Base-by-base conservation (phyloP, 2,888 invertebrate genomes). In the Criorhina ranunculi region DNA sequence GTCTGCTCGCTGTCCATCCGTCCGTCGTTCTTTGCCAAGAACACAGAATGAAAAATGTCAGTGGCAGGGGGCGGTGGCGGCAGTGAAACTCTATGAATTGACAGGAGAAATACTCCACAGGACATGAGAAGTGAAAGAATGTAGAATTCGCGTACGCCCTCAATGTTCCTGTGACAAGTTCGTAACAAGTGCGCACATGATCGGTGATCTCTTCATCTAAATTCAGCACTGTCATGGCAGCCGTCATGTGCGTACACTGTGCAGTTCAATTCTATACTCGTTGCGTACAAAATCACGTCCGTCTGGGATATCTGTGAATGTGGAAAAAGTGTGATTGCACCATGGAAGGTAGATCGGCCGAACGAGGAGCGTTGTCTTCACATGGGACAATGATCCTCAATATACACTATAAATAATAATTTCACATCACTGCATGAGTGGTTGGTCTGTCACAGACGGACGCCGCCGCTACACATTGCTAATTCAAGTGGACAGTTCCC, bases 201-300 rank as follows among this genome's bases (percentile, higher is more conserved):
- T 80, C 79, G 75, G 75, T 75, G 85, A 85, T 85, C 85, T 85
- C 85, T 85, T 85, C 85, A 85, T 85, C 80, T 76, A 76, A 76
- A 80, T 80, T 69, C 85, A 76, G 31, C 66, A 31, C 59, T 42
- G 51, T 8, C 33, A 42, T 69, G 44, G 57, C 64, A 59, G 49
- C 67, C 78, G 64, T 59, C 46, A 67, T 53, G 76, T 59, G 46
- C 60, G 64, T 24, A n/a, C n/a, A n/a, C n/a, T n/a, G 24, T 75
- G 24, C 17, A 31, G 46, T 59, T 57, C 60, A 53, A 73, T 73
- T 73, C 42, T 33, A 12, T 53, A 73, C 59, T 49, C 60, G 57
- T n/a, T n/a, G n/a, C n/a, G n/a, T n/a, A n/a, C n/a, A n/a, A n/a
- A n/a, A 57, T 33, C 57, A 33, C 53, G 35, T 40, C 46, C 40